A percentile compares a stretch with the other conserved stretches of the same genome.
phyloP scores from a whole-genome alignment of 2,888 invertebrate species.

The Brachyptera risi region DNA sequence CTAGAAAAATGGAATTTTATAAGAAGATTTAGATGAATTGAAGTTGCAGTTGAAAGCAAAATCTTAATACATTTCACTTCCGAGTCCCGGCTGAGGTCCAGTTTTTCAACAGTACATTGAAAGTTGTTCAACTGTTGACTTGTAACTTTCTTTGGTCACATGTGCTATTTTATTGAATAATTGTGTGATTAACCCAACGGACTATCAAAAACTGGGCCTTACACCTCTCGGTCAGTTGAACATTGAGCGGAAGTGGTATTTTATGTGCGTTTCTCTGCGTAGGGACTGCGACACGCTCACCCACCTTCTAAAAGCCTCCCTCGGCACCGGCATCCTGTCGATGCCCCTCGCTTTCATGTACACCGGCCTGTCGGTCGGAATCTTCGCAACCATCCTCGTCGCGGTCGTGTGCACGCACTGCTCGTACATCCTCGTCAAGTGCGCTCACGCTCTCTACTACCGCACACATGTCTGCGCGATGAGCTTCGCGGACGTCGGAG shows the following conservation, averaged over 20 bases:
- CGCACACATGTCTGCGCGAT: slow-evolving; percentile 66
- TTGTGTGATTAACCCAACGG: too few relatives aligned
- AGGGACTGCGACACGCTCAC: slow-evolving; percentile 89
- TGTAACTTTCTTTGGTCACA: too few relatives aligned
- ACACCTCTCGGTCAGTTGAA: too few relatives aligned
- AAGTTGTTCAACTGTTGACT: too few relatives aligned
- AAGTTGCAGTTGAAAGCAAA: too few relatives aligned
- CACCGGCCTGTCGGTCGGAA: slow-evolving; percentile 80
- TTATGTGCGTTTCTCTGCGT: slow-evolving; percentile 33
- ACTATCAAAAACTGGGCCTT: too few relatives aligned
- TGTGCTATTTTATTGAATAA: too few relatives aligned
- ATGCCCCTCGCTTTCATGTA: slow-evolving; percentile 90
- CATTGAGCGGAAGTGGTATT: not conserved
- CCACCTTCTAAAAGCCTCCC: slow-evolving; percentile 90
- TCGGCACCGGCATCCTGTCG: slow-evolving; percentile 93
- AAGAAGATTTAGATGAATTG: too few relatives aligned
- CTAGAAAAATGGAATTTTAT: too few relatives aligned
- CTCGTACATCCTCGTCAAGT: slow-evolving; percentile 84
- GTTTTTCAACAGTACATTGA: too few relatives aligned
- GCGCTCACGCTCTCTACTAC: slow-evolving; percentile 74
- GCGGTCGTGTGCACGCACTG: slow-evolving; percentile 92
- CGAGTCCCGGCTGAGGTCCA: too few relatives aligned
- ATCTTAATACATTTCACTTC: too few relatives aligned
- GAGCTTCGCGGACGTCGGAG: slow-evolving; percentile 84
- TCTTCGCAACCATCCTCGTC: slow-evolving; percentile 77